Evolutionary conservation across 2,797 vertebrate species (phyloP).

Genomic region (Knipowitschia caucasica): DNA sequence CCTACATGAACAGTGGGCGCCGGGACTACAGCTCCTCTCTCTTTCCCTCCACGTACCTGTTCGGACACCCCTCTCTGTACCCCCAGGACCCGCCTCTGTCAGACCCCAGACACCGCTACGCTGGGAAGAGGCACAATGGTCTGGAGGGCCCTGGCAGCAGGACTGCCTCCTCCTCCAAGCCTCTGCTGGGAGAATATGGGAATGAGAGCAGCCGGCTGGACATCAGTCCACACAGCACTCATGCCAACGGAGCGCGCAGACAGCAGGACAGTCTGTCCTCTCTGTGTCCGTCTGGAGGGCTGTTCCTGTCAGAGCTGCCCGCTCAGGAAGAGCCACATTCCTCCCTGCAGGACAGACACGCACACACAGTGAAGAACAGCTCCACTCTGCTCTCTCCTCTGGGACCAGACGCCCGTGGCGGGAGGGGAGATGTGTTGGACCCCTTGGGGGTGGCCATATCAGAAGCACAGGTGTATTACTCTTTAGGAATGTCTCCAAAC

Average conservation of each 20-base stretch:
- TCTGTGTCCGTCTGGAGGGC: conserved; percentile 42
- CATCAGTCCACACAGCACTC: conserved; percentile 52
- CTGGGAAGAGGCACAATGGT: conserved; percentile 71
- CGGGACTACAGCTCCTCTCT: conserved; percentile 67
- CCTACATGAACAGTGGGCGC: conserved; percentile 62
- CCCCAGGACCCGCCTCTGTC: conserved; percentile 58
- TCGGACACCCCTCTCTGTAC: conserved; percentile 63
- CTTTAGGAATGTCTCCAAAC: conserved; percentile 66
- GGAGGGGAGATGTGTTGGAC: conserved; percentile 62
- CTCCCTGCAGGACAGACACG: conserved; percentile 71
- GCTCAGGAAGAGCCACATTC: conserved; percentile 74
- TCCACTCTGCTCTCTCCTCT: conserved; percentile 53
- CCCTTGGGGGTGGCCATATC: conserved; percentile 53
- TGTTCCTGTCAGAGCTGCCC: conserved; percentile 58
- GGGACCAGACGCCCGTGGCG: conserved; percentile 59
- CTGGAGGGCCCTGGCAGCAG: conserved; percentile 70
- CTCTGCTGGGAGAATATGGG: conserved; percentile 58
- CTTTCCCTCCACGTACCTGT: conserved; percentile 66
- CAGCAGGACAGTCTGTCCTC: conserved; percentile 64
- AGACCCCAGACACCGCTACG: conserved; percentile 67
- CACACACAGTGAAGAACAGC: conserved; percentile 54
- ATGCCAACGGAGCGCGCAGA: conserved; percentile 72
- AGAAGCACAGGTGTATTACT: conserved; percentile 78
- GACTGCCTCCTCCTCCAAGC: conserved; percentile 61
- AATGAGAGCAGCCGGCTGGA: conserved; percentile 63